phyloP scores from a whole-genome alignment of 2,797 vertebrate species.

The Lepus townsendii region DNA sequence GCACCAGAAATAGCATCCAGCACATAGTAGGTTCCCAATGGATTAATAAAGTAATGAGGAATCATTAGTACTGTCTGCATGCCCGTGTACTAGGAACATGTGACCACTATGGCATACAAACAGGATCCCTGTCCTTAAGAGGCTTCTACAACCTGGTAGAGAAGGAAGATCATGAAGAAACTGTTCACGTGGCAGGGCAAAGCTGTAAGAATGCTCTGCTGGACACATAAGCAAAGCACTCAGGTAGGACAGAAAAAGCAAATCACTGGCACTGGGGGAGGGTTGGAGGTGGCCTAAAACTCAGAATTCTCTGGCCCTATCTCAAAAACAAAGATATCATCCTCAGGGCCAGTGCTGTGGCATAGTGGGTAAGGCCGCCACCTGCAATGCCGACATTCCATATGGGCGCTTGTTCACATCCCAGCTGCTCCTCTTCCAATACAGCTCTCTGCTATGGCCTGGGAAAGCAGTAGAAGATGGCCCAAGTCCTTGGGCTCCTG shows the following conservation, averaged over 20 bases:
- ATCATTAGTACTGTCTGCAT: conserved; percentile 9
- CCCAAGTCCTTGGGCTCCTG: too few relatives aligned
- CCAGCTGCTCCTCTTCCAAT: too few relatives aligned
- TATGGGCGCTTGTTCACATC: too few relatives aligned
- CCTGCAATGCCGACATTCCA: too few relatives aligned
- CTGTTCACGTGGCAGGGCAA: not conserved
- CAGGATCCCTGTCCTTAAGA: not conserved
- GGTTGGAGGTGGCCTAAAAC: not conserved
- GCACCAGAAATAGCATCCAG: not conserved
- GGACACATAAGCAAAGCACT: not conserved
- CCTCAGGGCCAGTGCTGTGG: not conserved
- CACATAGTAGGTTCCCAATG: not conserved
- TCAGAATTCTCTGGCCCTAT: conserved; percentile 15
- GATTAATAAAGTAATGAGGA: not conserved
- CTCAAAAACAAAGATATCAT: conserved; percentile 31
- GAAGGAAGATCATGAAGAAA: not conserved
- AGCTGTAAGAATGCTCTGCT: not conserved
- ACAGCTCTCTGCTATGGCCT: too few relatives aligned
- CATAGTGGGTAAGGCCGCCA: too few relatives aligned
- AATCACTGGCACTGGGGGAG: not conserved
- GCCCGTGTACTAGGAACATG: not conserved
- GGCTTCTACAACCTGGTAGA: conserved; percentile 7
- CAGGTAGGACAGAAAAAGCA: not conserved
- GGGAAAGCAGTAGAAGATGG: too few relatives aligned
- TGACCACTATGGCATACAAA: not conserved